A percentile compares a stretch with the other conserved stretches of the same genome.
Evolutionary conservation across 2,113 vertebrate species (phyloP).

Genomic region (Dipodomys ordii): DNA sequence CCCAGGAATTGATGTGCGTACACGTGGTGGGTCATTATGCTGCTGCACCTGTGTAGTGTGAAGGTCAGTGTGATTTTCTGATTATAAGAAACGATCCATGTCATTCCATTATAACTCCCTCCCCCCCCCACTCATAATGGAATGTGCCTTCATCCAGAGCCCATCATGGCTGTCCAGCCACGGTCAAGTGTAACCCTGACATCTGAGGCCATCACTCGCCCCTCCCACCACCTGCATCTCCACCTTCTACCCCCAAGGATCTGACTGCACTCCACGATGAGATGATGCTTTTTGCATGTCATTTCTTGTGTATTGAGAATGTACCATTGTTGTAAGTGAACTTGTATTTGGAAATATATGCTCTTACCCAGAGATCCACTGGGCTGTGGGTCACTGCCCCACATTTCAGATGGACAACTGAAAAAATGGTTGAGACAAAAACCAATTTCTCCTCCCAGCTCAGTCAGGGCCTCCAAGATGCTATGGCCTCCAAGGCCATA

Average conservation of each 20-base stretch:
- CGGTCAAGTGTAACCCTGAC: constrained; percentile 71
- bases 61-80: constrained; percentile 98
- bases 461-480: not conserved
- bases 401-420: not conserved
- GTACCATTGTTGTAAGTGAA: constrained; percentile 58
- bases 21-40: constrained; percentile 98
- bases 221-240: constrained; percentile 55
- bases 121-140: constrained; percentile 89
- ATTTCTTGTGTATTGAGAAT: constrained; percentile 67
- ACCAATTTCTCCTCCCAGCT: not conserved
- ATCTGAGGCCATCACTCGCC: constrained; percentile 73
- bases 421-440: not conserved
- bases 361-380: not conserved
- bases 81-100: constrained; percentile 91
- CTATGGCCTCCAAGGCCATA: not conserved
- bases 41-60: constrained; percentile 99
- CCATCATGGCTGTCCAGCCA: constrained; percentile 65
- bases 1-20: constrained; percentile 97
- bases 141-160: constrained; percentile 85
- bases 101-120: constrained; percentile 89
- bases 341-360: constrained; percentile 58
- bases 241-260: not conserved
- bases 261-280: constrained; percentile 62
- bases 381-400: not conserved
- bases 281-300: constrained; percentile 79